Evolutionary conservation across 2,797 vertebrate species (phyloP).

Genomic region (Labeo calbasu): DNA sequence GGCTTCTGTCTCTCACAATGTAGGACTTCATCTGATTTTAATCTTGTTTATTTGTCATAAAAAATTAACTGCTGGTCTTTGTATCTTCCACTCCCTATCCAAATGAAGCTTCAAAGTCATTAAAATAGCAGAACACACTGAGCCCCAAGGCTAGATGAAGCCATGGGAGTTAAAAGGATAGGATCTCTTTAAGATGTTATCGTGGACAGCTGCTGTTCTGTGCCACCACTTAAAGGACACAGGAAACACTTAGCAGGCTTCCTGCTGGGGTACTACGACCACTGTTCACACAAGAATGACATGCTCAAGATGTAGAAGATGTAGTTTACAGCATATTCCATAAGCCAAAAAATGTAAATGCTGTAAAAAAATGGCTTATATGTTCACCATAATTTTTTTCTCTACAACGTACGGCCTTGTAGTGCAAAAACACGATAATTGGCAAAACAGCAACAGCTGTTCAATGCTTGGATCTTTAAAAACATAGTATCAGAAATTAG

Average conservation of each 20-base stretch:
- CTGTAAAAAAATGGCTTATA: neutral
- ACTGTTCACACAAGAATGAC: conserved; percentile 45
- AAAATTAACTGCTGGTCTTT: neutral
- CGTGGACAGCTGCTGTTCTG: conserved; percentile 53
- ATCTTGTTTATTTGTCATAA: conserved; percentile 22
- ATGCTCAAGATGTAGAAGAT: conserved; percentile 4
- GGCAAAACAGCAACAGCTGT: neutral
- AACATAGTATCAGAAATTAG: neutral
- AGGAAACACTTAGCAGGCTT: conserved; percentile 71
- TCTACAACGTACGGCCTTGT: too few relatives aligned
- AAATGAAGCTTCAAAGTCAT: conserved; percentile 36
- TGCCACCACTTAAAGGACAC: conserved; percentile 57
- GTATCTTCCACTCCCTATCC: neutral
- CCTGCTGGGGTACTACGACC: conserved; percentile 57
- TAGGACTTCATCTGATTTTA: neutral
- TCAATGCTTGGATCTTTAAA: neutral
- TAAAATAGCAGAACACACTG: conserved; percentile 65
- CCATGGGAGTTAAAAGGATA: conserved; percentile 63
- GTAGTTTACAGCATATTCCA: neutral
- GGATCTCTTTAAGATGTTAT: conserved; percentile 66
- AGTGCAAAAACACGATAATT: too few relatives aligned
- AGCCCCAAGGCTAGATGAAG: conserved; percentile 60
- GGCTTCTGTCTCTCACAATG: neutral
- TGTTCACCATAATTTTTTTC: too few relatives aligned
- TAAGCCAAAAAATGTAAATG: neutral